A percentile compares a stretch with the other conserved stretches of the same genome.
Evolutionary conservation across 2,113 vertebrate genomes (phyloP).

Genomic region (Naja naja): DNA sequence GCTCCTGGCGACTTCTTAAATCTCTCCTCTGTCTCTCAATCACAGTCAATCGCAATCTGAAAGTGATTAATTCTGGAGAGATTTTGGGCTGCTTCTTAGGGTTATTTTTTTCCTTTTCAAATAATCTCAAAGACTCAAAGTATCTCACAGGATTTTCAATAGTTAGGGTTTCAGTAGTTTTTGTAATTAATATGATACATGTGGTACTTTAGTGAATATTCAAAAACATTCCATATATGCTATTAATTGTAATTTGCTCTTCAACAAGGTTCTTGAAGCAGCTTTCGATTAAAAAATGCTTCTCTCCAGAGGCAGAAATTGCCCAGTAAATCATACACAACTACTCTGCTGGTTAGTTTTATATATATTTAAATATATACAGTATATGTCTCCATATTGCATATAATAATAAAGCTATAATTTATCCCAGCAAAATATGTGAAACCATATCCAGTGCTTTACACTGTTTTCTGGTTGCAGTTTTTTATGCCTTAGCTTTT

Average conservation of each 20-base stretch:
- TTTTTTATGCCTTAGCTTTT: background rate
- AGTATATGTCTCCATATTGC: background rate
- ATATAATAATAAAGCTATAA: conserved; percentile 7
- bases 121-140: background rate
- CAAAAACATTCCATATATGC: background rate
- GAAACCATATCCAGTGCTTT: conserved; percentile 11
- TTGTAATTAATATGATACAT: background rate
- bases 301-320: background rate
- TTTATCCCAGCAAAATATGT: background rate
- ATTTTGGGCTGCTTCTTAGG: background rate
- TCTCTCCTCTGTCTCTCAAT: background rate
- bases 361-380: background rate
- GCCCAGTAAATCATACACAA: background rate
- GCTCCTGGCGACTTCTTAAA: background rate
- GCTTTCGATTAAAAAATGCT: background rate
- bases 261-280: background rate
- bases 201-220: background rate
- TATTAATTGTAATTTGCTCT: background rate
- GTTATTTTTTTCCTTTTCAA: background rate
- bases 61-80: background rate
- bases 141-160: background rate
- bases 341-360: background rate
- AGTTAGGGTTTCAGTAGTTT: background rate
- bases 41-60: background rate
- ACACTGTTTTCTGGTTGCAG: background rate